Evolutionary conservation across 1,140 invertebrate species (phyloP), one percentile per base, ranked within the genome.

Genomic region (Caenorhabditis brenneri): DNA sequence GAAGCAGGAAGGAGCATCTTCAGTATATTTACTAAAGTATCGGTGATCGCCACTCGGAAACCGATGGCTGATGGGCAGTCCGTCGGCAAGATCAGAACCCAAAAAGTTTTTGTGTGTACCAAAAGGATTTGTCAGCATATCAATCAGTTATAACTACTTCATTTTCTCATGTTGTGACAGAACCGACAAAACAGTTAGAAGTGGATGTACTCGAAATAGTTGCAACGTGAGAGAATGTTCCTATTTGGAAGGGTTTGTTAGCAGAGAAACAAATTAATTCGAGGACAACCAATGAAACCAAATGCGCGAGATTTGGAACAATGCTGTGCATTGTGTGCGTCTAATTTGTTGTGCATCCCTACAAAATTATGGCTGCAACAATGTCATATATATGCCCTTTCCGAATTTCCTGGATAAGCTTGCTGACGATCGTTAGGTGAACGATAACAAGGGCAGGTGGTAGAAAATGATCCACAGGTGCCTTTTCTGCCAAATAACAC

Each of bases 1-100:
- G 65, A 39, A 74, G 65, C 65, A 74, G 65, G 65, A 74, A 74
- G 65, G 36, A 42, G 65, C 65, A 42, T 74, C 65, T 74, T 74
- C 65, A 74, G 65, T 74, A 31, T 74, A n/a, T 74, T 74, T 74
- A 74, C 65, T 74, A 74, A 74, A 74, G 65, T 74, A 74, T 74
- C 65, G 65, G 65, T 74, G 65, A 74, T 74, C 65, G 36, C 58
- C 58, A 74, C 65, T 74, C 36, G 65, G 65, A 27, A 46, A 74
- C 65, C 42, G 65, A 31, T 42, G 36, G 36, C 65, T 24, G 65
- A 42, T 74, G 65, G 46, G 65, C 42, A 74, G 65, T 74, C 36
- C 24, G 65, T 74, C 65, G 65, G 65, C 65, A 42, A 74, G 29
- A 74, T 74, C 65, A 74, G 36, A 74, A 74, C 65, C 7, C 65